phyloP scores from a whole-genome alignment of 2,888 invertebrate species.

The Dermolepida albohirtum region DNA sequence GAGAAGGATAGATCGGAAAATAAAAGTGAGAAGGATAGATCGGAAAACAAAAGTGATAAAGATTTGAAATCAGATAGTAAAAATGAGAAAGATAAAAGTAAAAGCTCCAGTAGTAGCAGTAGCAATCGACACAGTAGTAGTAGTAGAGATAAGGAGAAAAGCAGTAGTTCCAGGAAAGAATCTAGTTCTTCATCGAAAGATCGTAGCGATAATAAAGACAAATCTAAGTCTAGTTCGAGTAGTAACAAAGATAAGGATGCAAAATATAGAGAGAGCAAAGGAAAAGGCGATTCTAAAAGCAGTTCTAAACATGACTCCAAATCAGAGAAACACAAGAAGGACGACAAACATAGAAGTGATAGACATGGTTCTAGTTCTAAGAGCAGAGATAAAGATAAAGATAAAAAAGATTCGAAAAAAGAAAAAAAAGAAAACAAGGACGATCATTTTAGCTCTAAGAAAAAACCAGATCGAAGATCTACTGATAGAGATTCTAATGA shows the following conservation, averaged over 20 bases:
- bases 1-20: slow-evolving; percentile 52
- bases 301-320: slow-evolving; percentile 44
- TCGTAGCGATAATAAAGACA: slow-evolving; percentile 42
- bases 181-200: slow-evolving; percentile 46
- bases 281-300: slow-evolving; percentile 53
- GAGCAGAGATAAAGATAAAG: slow-evolving; percentile 52
- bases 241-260: slow-evolving; percentile 50
- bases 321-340: slow-evolving; percentile 53
- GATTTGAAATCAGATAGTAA: slow-evolving; percentile 50
- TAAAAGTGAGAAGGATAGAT: too few relatives aligned
- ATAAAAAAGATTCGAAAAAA: slow-evolving; percentile 51
- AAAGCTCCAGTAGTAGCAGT: slow-evolving; percentile 45
- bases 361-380: slow-evolving; percentile 45
- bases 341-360: slow-evolving; percentile 52
- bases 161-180: slow-evolving; percentile 47
- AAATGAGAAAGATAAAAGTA: slow-evolving; percentile 46
- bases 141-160: slow-evolving; percentile 50
- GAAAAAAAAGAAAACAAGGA: slow-evolving; percentile 66
- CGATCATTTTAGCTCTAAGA: slow-evolving; percentile 78
- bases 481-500: slow-evolving; percentile 86
- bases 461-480: slow-evolving; percentile 76
- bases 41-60: slow-evolving; percentile 54
- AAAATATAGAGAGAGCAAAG: slow-evolving; percentile 49
- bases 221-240: slow-evolving; percentile 36
- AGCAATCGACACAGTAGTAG: slow-evolving; percentile 52